These are phyloP conservation scores for Protula sp. DNA, from an alignment of 2,888 invertebrate species.

Conservation along the genomic window DNA sequence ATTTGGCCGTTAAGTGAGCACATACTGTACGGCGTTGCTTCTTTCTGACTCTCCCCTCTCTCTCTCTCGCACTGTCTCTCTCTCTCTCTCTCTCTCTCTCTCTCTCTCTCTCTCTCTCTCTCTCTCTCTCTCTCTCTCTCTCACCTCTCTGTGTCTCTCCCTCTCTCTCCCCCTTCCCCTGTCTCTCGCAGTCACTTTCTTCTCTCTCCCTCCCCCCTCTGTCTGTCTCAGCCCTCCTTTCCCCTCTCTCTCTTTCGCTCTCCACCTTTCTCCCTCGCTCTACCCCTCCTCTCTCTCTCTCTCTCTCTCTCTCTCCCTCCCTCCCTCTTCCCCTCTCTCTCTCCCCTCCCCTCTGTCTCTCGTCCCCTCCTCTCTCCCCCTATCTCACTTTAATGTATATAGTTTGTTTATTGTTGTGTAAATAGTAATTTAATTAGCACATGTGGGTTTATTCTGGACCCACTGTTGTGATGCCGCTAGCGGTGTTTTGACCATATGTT, in stretches of 20 bases:
- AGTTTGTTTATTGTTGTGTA: too few species aligned
- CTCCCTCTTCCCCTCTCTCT: too few species aligned
- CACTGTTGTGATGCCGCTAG: too few species aligned
- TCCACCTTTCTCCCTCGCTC: too few species aligned
- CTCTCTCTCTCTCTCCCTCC: constrained; percentile 2
- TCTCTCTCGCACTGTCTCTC: not conserved
- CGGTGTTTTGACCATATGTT: too few species aligned
- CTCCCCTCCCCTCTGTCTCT: too few species aligned
- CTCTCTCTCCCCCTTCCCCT: not conserved
- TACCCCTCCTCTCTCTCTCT: not conserved
- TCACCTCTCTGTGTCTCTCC: not conserved
- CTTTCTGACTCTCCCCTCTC: not conserved
- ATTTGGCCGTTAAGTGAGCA: too few species aligned
- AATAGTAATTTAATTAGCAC: too few species aligned
- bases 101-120: not conserved
- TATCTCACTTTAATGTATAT: too few species aligned
- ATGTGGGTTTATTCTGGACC: too few species aligned
- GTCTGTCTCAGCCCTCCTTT: not conserved
- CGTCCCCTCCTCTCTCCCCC: too few species aligned
- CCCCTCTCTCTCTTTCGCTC: not conserved
- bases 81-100: not conserved
- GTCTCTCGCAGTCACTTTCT: not conserved
- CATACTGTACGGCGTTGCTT: too few species aligned
- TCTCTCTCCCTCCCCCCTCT: not conserved
- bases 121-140: not conserved